These are phyloP conservation scores for Geotrypetes seraphini DNA, from an alignment of 2,797 vertebrate genomes.

Conservation along the genomic window DNA sequence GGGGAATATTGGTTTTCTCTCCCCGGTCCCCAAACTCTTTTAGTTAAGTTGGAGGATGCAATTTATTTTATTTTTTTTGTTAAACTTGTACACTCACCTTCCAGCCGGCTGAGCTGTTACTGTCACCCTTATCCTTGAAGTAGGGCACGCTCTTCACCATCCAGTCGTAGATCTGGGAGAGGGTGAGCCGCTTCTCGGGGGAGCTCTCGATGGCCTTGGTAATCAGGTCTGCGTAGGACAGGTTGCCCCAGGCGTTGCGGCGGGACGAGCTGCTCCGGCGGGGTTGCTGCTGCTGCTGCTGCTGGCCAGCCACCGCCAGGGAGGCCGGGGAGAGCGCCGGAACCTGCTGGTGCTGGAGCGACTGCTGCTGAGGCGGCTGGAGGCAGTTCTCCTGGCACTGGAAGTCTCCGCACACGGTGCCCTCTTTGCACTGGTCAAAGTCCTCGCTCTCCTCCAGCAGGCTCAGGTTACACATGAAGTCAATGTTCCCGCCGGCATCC, in stretches of 20 bases:
- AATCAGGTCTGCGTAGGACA: conserved; percentile 95
- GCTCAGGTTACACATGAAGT: conserved; percentile 78
- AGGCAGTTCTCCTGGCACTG: conserved; percentile 68
- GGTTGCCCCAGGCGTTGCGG: conserved; percentile 93
- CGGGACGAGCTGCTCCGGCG: conserved; percentile 91
- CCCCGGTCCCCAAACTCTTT: too few species aligned
- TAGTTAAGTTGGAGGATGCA: too few species aligned
- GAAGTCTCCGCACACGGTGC: conserved; percentile 69
- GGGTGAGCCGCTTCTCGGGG: conserved; percentile 83
- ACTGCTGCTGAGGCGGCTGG: conserved; percentile 45
- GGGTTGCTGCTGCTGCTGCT: conserved; percentile 46
- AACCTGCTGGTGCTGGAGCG: conserved; percentile 67
- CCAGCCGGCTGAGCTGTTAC: conserved; percentile 94
- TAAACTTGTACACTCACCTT: too few species aligned
- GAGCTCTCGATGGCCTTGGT: conserved; percentile 95
- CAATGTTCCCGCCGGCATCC: conserved; percentile 46
- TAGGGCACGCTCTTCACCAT: conserved; percentile 95
- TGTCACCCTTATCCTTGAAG: conserved; percentile 96
- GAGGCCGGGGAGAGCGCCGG: conserved; percentile 61
- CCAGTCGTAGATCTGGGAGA: conserved; percentile 96
- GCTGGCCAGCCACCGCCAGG: conserved; percentile 50
- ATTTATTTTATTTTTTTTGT: too few species aligned
- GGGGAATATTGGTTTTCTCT: too few species aligned
- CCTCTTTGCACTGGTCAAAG: conserved; percentile 56
- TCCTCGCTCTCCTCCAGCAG: conserved; percentile 82